Evolutionary conservation across 2,888 invertebrate genomes (phyloP).

Genomic region (Brachypterus glaber): DNA sequence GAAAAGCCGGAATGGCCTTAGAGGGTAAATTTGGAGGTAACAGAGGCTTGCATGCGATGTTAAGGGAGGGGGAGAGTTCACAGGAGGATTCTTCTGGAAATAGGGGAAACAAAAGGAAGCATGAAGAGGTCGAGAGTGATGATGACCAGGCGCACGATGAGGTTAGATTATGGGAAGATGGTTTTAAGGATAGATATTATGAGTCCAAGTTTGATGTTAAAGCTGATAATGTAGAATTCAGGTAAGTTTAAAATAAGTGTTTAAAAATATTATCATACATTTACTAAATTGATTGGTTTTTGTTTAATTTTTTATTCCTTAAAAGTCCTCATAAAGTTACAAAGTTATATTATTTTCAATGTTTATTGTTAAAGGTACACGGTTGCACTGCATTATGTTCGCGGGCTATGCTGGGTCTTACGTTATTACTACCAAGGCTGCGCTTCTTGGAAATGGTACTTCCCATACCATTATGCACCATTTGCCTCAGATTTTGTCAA

Average conservation of each 20-base stretch:
- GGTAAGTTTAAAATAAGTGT: no score
- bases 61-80: slow-evolving; percentile 25
- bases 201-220: slow-evolving; percentile 85
- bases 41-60: slow-evolving; percentile 45
- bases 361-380: slow-evolving; percentile 49
- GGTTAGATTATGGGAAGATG: slow-evolving; percentile 90
- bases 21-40: slow-evolving; percentile 28
- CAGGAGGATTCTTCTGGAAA: slow-evolving; percentile 19
- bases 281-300: background rate
- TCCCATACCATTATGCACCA: slow-evolving; percentile 98
- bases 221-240: slow-evolving; percentile 68
- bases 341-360: background rate
- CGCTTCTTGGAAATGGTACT: slow-evolving; percentile 99
- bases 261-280: background rate
- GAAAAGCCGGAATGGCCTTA: slow-evolving; percentile 51
- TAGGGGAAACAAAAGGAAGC: slow-evolving; percentile 46
- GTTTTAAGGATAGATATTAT: slow-evolving; percentile 97
- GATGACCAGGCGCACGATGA: slow-evolving; percentile 78
- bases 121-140: slow-evolving; percentile 43
- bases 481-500: slow-evolving; percentile 98
- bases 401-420: slow-evolving; percentile 96
- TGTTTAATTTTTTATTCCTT: background rate
- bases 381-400: slow-evolving; percentile 89
- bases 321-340: no score
- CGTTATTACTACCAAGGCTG: slow-evolving; percentile 99